A percentile compares a stretch with the other conserved stretches of the same genome.
phyloP scores from a whole-genome alignment of 2,888 invertebrate species.

The Nomada ferruginata region DNA sequence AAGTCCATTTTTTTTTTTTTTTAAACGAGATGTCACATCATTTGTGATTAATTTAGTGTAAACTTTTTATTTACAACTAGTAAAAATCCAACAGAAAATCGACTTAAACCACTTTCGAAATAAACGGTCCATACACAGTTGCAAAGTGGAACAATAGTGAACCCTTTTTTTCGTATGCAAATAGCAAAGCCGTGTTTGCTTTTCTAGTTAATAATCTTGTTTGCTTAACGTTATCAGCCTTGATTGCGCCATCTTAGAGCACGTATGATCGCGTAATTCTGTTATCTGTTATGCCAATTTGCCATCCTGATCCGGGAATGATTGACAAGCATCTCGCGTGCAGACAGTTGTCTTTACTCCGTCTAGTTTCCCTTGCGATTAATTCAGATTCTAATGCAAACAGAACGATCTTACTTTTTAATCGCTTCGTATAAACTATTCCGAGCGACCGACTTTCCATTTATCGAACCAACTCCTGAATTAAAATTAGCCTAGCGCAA shows the following conservation, averaged over 20 bases:
- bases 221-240: conserved; percentile 27
- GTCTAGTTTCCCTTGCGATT: not conserved
- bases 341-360: not conserved
- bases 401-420: too few relatives aligned
- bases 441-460: too few relatives aligned
- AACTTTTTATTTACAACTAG: too few relatives aligned
- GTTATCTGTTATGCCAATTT: conserved; percentile 18
- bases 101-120: too few relatives aligned
- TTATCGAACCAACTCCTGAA: too few relatives aligned
- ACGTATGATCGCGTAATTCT: conserved; percentile 4
- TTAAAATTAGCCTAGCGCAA: too few relatives aligned
- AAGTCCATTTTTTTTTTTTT: too few relatives aligned
- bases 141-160: not conserved
- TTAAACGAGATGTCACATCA: too few relatives aligned
- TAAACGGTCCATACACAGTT: too few relatives aligned
- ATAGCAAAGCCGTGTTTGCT: not conserved
- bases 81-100: too few relatives aligned
- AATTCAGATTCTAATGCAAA: not conserved
- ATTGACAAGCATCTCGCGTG: not conserved
- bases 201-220: conserved; percentile 3
- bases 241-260: conserved; percentile 14
- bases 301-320: not conserved
- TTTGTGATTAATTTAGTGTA: too few relatives aligned
- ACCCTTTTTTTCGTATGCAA: not conserved
- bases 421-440: too few relatives aligned